Conservation (phyloP, 2,113 vertebrate species). For the Stegostoma tigrinum region DNA sequence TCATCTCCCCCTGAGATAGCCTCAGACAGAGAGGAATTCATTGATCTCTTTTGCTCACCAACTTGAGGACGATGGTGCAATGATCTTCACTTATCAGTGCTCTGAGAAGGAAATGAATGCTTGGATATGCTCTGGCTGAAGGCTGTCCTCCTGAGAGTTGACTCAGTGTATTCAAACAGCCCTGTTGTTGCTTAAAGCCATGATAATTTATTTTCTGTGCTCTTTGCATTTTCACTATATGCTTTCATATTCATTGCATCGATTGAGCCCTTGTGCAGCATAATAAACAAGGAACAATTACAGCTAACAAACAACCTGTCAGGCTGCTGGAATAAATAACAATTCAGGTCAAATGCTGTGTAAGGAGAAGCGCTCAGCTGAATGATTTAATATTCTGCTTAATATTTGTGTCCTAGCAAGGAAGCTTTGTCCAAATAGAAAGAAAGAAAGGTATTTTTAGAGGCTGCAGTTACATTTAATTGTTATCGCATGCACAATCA, state of each 20-base stretch:
- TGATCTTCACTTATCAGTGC: neutral
- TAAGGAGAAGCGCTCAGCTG: neutral
- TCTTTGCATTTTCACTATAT: too few species aligned
- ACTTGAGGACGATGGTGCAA: neutral
- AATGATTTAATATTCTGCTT: neutral
- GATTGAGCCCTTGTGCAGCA: rapidly evolving
- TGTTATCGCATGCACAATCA: neutral
- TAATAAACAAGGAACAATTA: neutral
- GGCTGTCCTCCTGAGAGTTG: neutral
- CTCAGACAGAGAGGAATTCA: neutral
- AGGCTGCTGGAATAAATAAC: neutral
- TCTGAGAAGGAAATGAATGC: neutral
- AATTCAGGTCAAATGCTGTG: neutral
- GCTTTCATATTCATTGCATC: constrained; percentile 2
- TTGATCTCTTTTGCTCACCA: neutral
- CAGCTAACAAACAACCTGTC: neutral
- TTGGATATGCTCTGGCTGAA: neutral
- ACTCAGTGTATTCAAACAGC: too few species aligned
- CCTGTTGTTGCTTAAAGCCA: neutral
- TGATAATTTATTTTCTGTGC: neutral
- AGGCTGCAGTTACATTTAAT: neutral
- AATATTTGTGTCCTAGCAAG: neutral
- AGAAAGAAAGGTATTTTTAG: too few species aligned
- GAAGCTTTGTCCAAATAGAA: neutral
- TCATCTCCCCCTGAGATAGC: neutral